Percentiles rank a stretch among this genome's conserved stretches.
phyloP scores from a whole-genome alignment of 2,113 vertebrate genomes.

The Baryphthengus martii region DNA sequence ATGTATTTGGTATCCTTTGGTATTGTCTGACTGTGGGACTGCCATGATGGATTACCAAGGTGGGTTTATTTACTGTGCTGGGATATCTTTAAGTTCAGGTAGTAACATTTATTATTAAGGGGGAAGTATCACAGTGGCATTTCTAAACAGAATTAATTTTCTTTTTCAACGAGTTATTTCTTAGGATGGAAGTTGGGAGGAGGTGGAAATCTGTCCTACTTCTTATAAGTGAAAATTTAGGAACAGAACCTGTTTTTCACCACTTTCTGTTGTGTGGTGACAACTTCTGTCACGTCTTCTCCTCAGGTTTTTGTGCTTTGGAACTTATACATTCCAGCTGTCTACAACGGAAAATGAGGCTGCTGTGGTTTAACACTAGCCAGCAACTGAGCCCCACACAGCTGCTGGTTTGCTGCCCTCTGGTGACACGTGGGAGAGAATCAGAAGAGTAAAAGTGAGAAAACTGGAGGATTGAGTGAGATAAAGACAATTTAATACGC shows the following conservation, averaged over 20 bases:
- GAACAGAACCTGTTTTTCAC: background rate
- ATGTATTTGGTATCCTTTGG: background rate
- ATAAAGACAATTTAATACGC: too few relatives aligned
- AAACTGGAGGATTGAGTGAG: too few relatives aligned
- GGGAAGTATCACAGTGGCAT: background rate
- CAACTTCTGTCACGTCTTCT: background rate
- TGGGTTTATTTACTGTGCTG: background rate
- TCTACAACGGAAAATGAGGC: background rate
- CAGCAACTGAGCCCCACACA: too few relatives aligned
- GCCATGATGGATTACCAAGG: too few relatives aligned
- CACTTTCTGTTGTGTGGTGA: background rate
- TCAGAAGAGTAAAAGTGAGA: too few relatives aligned
- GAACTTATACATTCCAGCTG: background rate
- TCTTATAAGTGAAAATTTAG: background rate
- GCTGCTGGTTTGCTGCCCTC: too few relatives aligned
- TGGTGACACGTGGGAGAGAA: too few relatives aligned
- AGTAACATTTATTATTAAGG: background rate
- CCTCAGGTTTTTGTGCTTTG: background rate
- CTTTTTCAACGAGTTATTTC: background rate
- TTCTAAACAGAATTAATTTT: background rate
- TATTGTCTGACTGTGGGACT: background rate
- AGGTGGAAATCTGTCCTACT: background rate
- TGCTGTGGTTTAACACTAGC: rapidly evolving
- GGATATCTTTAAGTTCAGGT: background rate
- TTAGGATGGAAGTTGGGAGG: background rate